Evolutionary conservation across 2,797 vertebrate species (phyloP), one percentile per base, ranked within the genome.

Genomic region (Setipinna tenuifilis): DNA sequence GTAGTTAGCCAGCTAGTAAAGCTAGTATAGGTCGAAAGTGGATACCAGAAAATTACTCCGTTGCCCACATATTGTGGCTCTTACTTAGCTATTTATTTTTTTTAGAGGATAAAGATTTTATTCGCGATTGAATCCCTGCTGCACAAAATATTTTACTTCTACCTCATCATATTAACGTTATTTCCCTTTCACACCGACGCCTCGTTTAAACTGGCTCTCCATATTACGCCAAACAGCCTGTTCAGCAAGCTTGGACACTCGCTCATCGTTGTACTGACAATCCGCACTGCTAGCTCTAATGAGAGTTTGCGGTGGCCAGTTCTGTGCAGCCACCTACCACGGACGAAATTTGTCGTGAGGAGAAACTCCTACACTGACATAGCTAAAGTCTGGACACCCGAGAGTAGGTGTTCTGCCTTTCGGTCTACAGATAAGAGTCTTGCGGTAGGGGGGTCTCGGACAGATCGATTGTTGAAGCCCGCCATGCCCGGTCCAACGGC

Each of bases 401-500:
- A 93, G 85, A 91, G 89, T 86, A 90, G 88, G 48, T 94, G 93
- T 41, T 84, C 90, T 48, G 89, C 92, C 90, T 91, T 93, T 90
- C 91, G 87, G 87, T 89, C 89, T 89, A 91, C 84, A 88, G 90
- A 86, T 90, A 81, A 90, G 83, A 91, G 87, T 91, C 91, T 89
- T 89, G 90, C 83, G 88, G 90, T 90, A 91, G 92, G 92, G 71
- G 87, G 87, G 41, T 88, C 89, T 87, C 91, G 90, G 85, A 90
- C 85, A 88, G 90, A 86, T 89, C 90, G 91, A 91, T 92, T 93
- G 93, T 92, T 94, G 88, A 91, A 92, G 92, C 93, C 91, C 95
- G 97, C 96, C 92, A 98, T 98, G 98, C 98, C 98, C 93, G 98
- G 97, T 93, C 97, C 97, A 92, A 97, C 97, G 92, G 97, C 97